Evolutionary conservation across 1,140 invertebrate species (phyloP).

Genomic region (Achatina immaculata): DNA sequence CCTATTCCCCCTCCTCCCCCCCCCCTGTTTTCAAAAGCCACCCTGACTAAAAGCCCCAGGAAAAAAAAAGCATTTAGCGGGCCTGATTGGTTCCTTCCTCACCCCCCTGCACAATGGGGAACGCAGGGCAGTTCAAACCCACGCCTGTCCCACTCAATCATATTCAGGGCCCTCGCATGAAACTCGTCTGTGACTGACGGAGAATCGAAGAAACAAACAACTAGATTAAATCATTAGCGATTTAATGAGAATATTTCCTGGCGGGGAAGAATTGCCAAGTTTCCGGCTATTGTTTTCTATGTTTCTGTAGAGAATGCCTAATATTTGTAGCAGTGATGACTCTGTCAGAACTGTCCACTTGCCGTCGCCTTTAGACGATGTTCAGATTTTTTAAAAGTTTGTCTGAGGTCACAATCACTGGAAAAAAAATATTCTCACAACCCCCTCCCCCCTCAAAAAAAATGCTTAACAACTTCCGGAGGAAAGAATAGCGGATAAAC

Average conservation of each 20-base stretch:
- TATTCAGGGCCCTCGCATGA: background rate
- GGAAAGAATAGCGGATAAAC: too few species aligned
- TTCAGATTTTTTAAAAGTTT: too few species aligned
- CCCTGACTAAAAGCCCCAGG: constrained; percentile 18
- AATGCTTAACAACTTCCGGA: too few species aligned
- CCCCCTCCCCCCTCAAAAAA: too few species aligned
- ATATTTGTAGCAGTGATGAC: constrained; percentile 1
- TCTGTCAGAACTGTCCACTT: background rate
- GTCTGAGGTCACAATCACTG: too few species aligned
- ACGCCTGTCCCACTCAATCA: constrained; percentile 21
- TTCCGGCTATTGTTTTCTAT: constrained; percentile 1
- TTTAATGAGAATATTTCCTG: constrained; percentile 13
- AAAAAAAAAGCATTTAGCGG: constrained; percentile 15
- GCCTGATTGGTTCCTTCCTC: constrained; percentile 3
- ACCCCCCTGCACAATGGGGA: background rate
- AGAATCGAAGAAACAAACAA: constrained; percentile 1
- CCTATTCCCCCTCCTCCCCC: background rate
- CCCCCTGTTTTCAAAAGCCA: background rate
- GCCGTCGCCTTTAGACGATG: too few species aligned
- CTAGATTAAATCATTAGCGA: constrained; percentile 15
- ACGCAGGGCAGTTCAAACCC: background rate
- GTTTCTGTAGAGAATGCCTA: background rate
- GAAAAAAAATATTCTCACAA: too few species aligned
- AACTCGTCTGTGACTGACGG: constrained; percentile 1
- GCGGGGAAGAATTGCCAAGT: background rate